A percentile compares a stretch with the other conserved stretches of the same genome.
Conservation (phyloP, 2,113 vertebrate species). For the Corynorhinus townsendii region DNA sequence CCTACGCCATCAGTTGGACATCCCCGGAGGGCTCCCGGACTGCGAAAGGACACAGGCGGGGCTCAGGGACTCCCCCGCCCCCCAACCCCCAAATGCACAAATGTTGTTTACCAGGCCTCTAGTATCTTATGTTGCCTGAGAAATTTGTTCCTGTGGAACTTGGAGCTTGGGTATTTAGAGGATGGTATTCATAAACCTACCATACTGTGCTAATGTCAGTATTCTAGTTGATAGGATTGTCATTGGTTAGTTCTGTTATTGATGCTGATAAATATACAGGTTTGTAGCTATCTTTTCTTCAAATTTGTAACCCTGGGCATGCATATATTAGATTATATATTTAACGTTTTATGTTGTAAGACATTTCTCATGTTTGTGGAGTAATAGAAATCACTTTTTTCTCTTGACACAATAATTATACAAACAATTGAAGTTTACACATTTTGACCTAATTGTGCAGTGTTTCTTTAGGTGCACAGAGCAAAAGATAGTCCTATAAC, state of each 20-base stretch:
- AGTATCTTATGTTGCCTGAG: not conserved
- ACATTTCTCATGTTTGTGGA: not conserved
- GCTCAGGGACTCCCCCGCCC: too few species aligned
- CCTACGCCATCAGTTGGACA: too few species aligned
- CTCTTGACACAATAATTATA: not conserved
- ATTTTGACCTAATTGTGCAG: not conserved
- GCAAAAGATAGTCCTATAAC: not conserved
- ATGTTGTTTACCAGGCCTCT: too few species aligned
- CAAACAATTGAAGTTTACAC: not conserved
- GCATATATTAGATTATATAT: not conserved
- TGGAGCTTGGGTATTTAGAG: not conserved
- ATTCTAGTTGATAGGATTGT: not conserved
- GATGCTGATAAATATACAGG: not conserved
- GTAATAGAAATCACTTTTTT: not conserved
- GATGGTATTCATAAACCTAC: not conserved
- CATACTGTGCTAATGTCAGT: not conserved
- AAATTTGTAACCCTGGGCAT: not conserved
- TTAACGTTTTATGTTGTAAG: not conserved
- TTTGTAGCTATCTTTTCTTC: not conserved
- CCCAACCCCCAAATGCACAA: too few species aligned
- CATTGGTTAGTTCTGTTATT: not conserved
- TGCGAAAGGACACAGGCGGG: too few species aligned
- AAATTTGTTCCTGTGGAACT: not conserved
- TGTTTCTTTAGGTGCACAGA: not conserved
- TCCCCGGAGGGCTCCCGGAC: too few species aligned